Evolutionary conservation across 2,797 vertebrate species (phyloP).

Genomic region (Lepus oiostolus): DNA sequence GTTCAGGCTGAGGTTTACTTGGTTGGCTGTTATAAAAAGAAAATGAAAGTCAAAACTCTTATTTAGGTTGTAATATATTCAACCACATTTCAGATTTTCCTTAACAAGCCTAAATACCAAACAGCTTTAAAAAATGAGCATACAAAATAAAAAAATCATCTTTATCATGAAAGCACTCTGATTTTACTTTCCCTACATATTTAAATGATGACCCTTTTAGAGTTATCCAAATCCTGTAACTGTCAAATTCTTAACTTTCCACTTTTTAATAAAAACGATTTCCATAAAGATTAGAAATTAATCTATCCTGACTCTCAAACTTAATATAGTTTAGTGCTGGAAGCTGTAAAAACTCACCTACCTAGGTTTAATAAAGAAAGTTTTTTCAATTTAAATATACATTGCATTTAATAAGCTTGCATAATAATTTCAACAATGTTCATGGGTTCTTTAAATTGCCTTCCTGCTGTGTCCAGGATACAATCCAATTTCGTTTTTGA

Average conservation of each 20-base stretch:
- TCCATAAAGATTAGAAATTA: conserved; percentile 89
- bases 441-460: conserved; percentile 87
- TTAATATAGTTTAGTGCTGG: conserved; percentile 92
- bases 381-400: conserved; percentile 95
- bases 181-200: conserved; percentile 84
- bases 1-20: conserved; percentile 85
- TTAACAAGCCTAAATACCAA: conserved; percentile 83
- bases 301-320: conserved; percentile 89
- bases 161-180: conserved; percentile 74
- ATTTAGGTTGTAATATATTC: conserved; percentile 85
- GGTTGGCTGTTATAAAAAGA: conserved; percentile 83
- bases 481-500: conserved; percentile 86
- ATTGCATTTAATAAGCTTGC: conserved; percentile 90
- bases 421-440: conserved; percentile 90
- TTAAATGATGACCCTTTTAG: conserved; percentile 85
- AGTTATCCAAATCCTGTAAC: conserved; percentile 84
- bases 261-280: conserved; percentile 88
- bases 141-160: conserved; percentile 83
- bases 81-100: conserved; percentile 81
- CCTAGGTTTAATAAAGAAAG: conserved; percentile 91
- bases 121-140: conserved; percentile 81
- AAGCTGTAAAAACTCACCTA: conserved; percentile 93
- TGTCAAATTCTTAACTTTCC: conserved; percentile 87
- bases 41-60: conserved; percentile 89
- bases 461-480: conserved; percentile 87